phyloP scores from a whole-genome alignment of 2,113 vertebrate genomes.

The Eurystomus gularis region DNA sequence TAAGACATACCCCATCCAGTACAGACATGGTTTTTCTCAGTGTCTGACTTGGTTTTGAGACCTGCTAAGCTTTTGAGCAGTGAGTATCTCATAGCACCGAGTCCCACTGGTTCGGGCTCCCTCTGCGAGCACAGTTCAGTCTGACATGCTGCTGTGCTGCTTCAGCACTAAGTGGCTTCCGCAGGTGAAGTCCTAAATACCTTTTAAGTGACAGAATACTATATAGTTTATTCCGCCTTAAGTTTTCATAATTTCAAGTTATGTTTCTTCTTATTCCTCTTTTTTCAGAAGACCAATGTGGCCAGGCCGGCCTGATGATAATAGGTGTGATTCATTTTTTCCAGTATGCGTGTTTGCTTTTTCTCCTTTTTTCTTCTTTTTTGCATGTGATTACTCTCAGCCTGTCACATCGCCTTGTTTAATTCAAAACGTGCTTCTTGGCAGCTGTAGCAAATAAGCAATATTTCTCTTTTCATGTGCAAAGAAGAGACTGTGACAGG shows the following conservation, averaged over 20 bases:
- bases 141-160: not conserved
- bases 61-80: not conserved
- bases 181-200: not conserved
- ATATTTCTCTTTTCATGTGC: slow-evolving; percentile 66
- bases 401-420: slow-evolving; percentile 45
- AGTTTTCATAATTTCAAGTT: not conserved
- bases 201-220: not conserved
- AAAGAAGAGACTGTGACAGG: slow-evolving; percentile 61
- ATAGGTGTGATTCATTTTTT: not conserved
- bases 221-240: not conserved
- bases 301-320: not conserved
- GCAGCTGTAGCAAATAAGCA: slow-evolving; percentile 65
- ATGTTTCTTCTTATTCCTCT: not conserved
- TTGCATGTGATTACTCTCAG: slow-evolving; percentile 47
- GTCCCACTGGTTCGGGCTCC: not conserved
- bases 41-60: not conserved
- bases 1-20: not conserved
- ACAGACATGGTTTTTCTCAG: not conserved
- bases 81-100: not conserved
- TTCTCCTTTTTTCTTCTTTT: not conserved
- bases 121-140: not conserved
- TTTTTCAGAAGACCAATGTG: not conserved
- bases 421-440: slow-evolving; percentile 60
- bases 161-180: not conserved
- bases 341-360: not conserved